A percentile compares a stretch with the other conserved stretches of the same genome.
These are phyloP conservation scores for Helicoverpa armigera DNA, from an alignment of 1,140 invertebrate genomes.

Conservation along the genomic window DNA sequence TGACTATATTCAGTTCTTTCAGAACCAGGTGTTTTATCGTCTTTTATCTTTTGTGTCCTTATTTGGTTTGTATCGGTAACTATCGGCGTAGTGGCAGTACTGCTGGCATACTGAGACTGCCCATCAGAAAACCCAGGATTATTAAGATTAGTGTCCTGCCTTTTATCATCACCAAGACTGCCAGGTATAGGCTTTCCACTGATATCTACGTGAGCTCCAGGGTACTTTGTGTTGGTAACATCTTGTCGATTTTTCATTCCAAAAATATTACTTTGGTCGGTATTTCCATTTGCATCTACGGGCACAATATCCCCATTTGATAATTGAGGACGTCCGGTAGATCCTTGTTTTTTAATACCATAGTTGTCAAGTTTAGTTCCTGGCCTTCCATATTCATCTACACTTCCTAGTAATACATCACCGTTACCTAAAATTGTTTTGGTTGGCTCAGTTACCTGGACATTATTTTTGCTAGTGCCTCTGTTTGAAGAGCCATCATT, in stretches of 20 bases:
- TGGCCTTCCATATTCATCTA: background rate
- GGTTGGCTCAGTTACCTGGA: background rate
- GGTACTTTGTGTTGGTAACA: background rate
- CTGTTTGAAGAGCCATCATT: background rate
- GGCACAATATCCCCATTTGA: background rate
- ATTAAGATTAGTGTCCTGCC: background rate
- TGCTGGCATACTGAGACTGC: background rate
- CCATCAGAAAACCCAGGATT: background rate
- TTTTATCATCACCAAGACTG: background rate
- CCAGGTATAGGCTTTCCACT: too few species aligned
- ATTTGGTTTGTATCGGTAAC: background rate
- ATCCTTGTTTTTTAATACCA: background rate
- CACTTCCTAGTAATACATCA: background rate
- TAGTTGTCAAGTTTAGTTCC: background rate
- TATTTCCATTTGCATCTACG: background rate
- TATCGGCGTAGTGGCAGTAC: background rate
- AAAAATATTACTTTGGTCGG: background rate
- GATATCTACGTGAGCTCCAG: conserved; percentile 3
- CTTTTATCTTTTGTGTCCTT: background rate
- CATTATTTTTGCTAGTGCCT: background rate
- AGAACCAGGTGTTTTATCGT: background rate
- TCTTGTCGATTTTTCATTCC: background rate
- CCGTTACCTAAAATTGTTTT: background rate
- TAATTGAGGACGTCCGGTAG: background rate
- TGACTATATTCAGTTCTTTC: background rate